Evolutionary conservation across 2,113 vertebrate species (phyloP), one percentile per base, ranked within the genome.

Genomic region (Excalfactoria chinensis): DNA sequence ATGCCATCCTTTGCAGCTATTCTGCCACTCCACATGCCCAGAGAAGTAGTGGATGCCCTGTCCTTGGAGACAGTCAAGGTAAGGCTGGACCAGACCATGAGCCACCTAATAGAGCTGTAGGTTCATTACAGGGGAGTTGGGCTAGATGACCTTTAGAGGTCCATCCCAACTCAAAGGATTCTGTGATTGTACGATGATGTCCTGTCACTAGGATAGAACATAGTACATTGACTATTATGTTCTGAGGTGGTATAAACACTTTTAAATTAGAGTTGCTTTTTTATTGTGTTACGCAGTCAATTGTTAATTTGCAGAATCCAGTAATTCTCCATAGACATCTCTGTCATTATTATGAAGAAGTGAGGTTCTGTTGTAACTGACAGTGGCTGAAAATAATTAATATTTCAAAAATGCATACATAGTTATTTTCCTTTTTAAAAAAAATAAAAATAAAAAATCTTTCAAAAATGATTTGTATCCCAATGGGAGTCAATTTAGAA

Each of bases 401-500:
- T 85, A 76, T 44, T 86, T 68, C 2, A 34, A 71, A 91, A 91
- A 41, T 30, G 20, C 8, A 12, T 46, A 18, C 8, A 10, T 46
- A 20, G 34, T 73, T 83, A 64, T 34, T 74, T 81, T 51, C 6
- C 10, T 46, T 48, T 63, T 69, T 51, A 26, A 51, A 51, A 53
- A 28, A 19, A 46, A 41, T 13, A 41, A 41, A 4, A 41, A 41
- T 13, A 46, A 48, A 48, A 51, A 1, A 72, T 48, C 0, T 16
- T 75, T 92, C 19, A 85, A 46, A 73, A 85, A 60, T 62, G 0
- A 70, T 34, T 68, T 90, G 6, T 87, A 13, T 58, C 49, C 64
- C 48, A n/a, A 41, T 43, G 78, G 55, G 64, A 89, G 14, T 76
- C 63, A 91, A 26, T 88, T 92, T 79, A 87, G 87, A 75, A 70